These are phyloP conservation scores for Palythoa caribaeorum DNA, from an alignment of 92 coral and sea anemone genomes.

Conservation along the genomic window DNA sequence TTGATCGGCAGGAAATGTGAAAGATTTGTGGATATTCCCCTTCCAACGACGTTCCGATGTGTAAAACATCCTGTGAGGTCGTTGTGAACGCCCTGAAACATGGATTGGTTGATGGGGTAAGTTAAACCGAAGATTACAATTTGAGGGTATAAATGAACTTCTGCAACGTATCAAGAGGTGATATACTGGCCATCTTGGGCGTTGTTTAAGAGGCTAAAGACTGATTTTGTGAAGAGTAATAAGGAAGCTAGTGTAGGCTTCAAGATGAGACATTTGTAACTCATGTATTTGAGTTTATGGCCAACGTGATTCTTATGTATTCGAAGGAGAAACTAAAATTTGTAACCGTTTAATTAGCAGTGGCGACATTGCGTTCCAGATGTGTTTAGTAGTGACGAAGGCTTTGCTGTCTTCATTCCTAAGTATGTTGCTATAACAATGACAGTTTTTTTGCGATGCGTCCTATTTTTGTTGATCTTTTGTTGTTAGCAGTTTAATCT, in stretches of 20 bases:
- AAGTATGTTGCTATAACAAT: slow-evolving; percentile 23
- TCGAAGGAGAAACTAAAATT: neutral
- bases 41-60: slow-evolving; percentile 69
- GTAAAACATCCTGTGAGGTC: slow-evolving; percentile 61
- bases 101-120: slow-evolving; percentile 99
- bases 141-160: neutral
- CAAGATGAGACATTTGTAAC: neutral
- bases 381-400: neutral
- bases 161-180: slow-evolving; percentile 13
- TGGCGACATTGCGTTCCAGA: neutral
- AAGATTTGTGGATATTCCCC: slow-evolving; percentile 25
- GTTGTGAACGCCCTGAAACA: slow-evolving; percentile 71
- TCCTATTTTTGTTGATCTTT: neutral
- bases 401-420: neutral
- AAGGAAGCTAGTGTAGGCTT: slow-evolving; percentile 30
- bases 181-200: slow-evolving; percentile 62
- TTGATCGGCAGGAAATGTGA: slow-evolving; percentile 38
- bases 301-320: neutral
- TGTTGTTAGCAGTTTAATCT: neutral
- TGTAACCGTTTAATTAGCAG: neutral
- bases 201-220: slow-evolving; percentile 58
- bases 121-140: slow-evolving; percentile 23
- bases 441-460: neutral
- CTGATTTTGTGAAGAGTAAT: slow-evolving; percentile 18
- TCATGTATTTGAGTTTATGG: neutral